These are phyloP conservation scores for Triops longicaudatus DNA, from an alignment of 1,140 invertebrate genomes.

Conservation along the genomic window DNA sequence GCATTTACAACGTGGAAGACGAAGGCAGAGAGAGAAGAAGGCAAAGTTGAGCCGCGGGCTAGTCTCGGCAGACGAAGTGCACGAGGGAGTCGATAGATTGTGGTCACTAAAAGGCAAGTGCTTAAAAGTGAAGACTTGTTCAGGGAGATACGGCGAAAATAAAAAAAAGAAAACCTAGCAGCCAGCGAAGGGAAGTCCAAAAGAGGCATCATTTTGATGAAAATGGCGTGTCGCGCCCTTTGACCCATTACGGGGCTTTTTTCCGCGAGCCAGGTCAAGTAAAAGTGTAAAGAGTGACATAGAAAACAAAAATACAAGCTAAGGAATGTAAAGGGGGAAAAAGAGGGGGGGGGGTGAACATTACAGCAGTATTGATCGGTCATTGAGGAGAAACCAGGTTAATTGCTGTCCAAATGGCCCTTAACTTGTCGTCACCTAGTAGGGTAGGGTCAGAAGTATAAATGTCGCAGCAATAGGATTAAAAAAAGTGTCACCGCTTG, in stretches of 20 bases:
- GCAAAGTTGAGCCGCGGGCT: neutral
- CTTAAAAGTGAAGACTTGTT: neutral
- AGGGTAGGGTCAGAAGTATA: neutral
- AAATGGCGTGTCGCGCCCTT: neutral
- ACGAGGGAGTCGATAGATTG: neutral
- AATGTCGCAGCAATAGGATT: neutral
- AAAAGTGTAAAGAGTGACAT: neutral
- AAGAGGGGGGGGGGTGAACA: neutral
- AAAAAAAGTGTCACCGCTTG: neutral
- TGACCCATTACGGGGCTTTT: neutral
- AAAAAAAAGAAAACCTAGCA: neutral
- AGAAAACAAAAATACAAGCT: neutral
- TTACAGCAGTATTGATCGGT: slow-evolving; percentile 7
- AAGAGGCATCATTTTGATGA: neutral
- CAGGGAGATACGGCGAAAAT: neutral
- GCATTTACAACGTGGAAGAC: slow-evolving; percentile 1
- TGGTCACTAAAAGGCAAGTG: neutral
- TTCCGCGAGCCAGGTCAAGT: neutral
- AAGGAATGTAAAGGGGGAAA: neutral
- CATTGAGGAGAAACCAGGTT: neutral
- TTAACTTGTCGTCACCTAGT: neutral
- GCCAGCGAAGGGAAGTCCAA: neutral
- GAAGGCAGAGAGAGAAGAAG: neutral
- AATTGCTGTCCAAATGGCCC: neutral
- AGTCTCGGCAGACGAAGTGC: neutral